Conservation (phyloP, 2,888 invertebrate species). For the Drosophila cracens region DNA sequence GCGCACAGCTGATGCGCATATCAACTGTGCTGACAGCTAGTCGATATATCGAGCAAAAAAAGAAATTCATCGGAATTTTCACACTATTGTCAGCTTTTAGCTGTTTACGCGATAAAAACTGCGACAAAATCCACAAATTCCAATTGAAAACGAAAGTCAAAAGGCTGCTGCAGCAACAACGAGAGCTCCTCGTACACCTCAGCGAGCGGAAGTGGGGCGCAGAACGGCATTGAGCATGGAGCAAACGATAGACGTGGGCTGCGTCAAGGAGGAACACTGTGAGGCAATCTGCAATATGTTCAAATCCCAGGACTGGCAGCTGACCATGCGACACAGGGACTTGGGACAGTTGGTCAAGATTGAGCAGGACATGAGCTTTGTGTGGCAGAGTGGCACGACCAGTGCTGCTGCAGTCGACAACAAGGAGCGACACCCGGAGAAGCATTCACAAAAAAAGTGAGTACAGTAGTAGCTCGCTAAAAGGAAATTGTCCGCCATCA, state of each 20-base stretch:
- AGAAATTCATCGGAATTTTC: constrained; percentile 46
- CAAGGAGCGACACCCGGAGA: constrained; percentile 37
- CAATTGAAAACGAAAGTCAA: constrained; percentile 5
- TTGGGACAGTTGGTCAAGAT: constrained; percentile 48
- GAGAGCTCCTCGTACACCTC: not conserved
- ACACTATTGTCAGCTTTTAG: constrained; percentile 16
- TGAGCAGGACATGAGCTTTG: constrained; percentile 53
- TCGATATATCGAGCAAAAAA: constrained; percentile 35
- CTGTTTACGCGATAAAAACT: constrained; percentile 45
- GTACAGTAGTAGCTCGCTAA: not conserved
- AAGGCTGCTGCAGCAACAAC: not conserved
- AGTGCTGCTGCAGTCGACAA: constrained; percentile 7
- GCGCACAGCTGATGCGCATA: constrained; percentile 35
- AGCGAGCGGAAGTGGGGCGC: constrained; percentile 1
- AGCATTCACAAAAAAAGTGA: constrained; percentile 42
- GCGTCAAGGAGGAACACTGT: constrained; percentile 56
- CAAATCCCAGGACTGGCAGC: constrained; percentile 49
- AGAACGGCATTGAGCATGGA: constrained; percentile 30
- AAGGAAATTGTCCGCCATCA: not conserved
- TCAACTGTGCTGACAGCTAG: constrained; percentile 30
- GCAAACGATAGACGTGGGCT: constrained; percentile 51
- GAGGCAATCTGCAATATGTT: constrained; percentile 60
- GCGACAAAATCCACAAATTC: constrained; percentile 5
- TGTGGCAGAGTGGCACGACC: constrained; percentile 36
- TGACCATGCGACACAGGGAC: constrained; percentile 54